phyloP scores from a whole-genome alignment of 2,888 invertebrate genomes.

The Acanthococcus lagerstroemiae region DNA sequence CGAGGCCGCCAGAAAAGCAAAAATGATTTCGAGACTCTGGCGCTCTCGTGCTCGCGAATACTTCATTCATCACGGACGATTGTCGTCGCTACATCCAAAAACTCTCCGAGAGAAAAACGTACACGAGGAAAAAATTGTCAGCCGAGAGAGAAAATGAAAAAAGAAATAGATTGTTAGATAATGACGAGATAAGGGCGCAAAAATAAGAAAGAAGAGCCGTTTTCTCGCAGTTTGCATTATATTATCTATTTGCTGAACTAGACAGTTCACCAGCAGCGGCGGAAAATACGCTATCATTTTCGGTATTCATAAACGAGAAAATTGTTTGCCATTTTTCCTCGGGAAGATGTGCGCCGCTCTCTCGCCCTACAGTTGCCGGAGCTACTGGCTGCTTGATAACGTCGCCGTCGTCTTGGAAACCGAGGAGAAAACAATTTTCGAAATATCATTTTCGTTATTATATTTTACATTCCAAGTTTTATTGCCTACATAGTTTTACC shows the following conservation, averaged over 20 bases:
- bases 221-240: constrained; percentile 25
- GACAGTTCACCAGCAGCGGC: background rate
- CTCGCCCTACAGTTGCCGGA: background rate
- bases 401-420: constrained; percentile 15
- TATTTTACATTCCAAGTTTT: constrained; percentile 23
- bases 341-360: constrained; percentile 4
- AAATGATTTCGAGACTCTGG: too few species aligned
- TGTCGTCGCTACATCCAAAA: too few species aligned
- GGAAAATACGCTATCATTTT: constrained; percentile 14
- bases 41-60: too few species aligned
- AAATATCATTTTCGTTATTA: constrained; percentile 27
- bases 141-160: constrained; percentile 8
- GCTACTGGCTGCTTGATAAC: constrained; percentile 10
- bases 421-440: constrained; percentile 20
- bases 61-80: too few species aligned
- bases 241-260: constrained; percentile 8
- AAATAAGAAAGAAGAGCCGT: constrained; percentile 11
- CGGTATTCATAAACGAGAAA: constrained; percentile 22
- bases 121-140: background rate
- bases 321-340: constrained; percentile 14
- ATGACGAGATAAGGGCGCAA: constrained; percentile 11
- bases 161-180: constrained; percentile 17
- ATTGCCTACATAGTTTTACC: constrained; percentile 10
- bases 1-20: too few species aligned
- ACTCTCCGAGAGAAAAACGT: too few species aligned